Percentiles rank a stretch among this genome's conserved stretches.
Conservation (phyloP, 2,797 vertebrate species). For the Scomberomorus guttatus region DNA sequence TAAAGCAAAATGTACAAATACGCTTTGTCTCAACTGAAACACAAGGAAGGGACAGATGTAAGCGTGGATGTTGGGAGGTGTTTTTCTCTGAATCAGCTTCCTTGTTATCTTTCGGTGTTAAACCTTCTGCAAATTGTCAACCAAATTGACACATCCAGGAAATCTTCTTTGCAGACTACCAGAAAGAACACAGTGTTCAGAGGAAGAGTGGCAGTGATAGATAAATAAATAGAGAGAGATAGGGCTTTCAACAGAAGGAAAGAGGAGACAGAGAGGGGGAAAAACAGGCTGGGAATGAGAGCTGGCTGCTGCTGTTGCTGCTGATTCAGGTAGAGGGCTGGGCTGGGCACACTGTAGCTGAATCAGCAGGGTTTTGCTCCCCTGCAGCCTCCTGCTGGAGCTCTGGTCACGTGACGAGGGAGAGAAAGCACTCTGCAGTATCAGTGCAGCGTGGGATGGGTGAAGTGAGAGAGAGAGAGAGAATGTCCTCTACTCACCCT, state of each 20-base stretch:
- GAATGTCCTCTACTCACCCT: slow-evolving; percentile 76
- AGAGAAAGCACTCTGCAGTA: slow-evolving; percentile 81
- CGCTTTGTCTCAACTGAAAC: not conserved
- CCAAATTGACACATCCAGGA: not conserved
- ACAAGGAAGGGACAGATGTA: not conserved
- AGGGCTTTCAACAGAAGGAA: not conserved
- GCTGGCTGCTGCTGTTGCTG: slow-evolving; percentile 70
- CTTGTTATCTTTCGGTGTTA: not conserved
- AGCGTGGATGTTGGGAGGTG: no score
- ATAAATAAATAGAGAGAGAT: slow-evolving; percentile 21
- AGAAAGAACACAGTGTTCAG: slow-evolving; percentile 27
- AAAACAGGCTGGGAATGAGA: slow-evolving; percentile 42
- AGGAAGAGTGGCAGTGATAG: slow-evolving; percentile 5
- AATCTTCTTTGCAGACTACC: not conserved
- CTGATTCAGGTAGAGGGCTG: slow-evolving; percentile 82
- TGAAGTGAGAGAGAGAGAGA: slow-evolving; percentile 50
- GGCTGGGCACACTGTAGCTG: slow-evolving; percentile 78
- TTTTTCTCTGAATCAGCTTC: slow-evolving; percentile 5
- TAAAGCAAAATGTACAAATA: slow-evolving; percentile 8
- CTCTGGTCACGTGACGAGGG: slow-evolving; percentile 80
- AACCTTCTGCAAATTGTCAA: not conserved
- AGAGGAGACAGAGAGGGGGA: slow-evolving; percentile 5
- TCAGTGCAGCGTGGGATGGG: slow-evolving; percentile 80
- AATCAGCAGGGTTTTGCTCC: slow-evolving; percentile 84
- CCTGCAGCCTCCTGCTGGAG: slow-evolving; percentile 83